Evolutionary conservation across 2,888 invertebrate species (phyloP).

Genomic region (Cistogaster globosa): DNA sequence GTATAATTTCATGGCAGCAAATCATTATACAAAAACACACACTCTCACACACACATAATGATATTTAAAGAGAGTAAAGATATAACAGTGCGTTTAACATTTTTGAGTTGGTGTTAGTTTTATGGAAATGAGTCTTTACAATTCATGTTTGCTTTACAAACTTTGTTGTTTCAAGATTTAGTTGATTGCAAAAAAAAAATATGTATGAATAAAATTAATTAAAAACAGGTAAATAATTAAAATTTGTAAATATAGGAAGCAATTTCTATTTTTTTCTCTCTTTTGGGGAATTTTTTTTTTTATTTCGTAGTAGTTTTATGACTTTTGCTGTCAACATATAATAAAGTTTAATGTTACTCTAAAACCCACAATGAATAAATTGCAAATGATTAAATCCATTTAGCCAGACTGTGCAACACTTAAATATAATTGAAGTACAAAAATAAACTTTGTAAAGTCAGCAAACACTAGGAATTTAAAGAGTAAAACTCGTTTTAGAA

Average conservation of each 20-base stretch:
- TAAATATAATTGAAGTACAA: too few relatives aligned
- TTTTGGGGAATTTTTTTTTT: not conserved
- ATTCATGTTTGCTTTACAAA: constrained; percentile 38
- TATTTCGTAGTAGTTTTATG: constrained; percentile 14
- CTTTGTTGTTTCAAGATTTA: constrained; percentile 10
- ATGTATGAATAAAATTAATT: constrained; percentile 49
- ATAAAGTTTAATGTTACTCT: not conserved
- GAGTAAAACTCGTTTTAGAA: too few relatives aligned
- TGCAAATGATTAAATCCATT: constrained; percentile 7
- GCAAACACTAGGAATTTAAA: too few relatives aligned
- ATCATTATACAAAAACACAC: not conserved
- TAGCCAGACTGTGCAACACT: not conserved
- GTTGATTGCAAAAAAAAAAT: constrained; percentile 26
- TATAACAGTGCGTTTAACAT: constrained; percentile 25
- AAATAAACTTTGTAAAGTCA: too few relatives aligned
- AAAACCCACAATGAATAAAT: not conserved
- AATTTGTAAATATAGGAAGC: constrained; percentile 31
- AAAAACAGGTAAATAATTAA: constrained; percentile 55
- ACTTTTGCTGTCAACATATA: not conserved
- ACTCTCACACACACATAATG: not conserved
- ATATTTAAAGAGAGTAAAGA: not conserved
- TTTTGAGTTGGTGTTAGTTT: not conserved
- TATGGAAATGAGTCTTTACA: constrained; percentile 41
- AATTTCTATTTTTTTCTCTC: not conserved
- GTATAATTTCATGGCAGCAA: constrained; percentile 43